A percentile compares a stretch with the other conserved stretches of the same genome.
Evolutionary conservation across 2,797 vertebrate genomes (phyloP).

Genomic region (Rhincodon typus): DNA sequence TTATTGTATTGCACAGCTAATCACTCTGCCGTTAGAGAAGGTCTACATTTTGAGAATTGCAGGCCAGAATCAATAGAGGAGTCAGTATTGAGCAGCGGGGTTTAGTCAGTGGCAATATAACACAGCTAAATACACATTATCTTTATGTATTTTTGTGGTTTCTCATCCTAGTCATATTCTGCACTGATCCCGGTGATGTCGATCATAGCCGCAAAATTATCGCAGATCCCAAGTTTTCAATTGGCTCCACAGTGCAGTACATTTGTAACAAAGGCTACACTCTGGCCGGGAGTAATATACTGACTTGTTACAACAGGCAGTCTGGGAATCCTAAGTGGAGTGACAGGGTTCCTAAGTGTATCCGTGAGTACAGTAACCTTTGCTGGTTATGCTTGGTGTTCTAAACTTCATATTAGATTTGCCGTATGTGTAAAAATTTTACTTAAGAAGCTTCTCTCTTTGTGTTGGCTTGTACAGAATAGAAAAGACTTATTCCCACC

Average conservation of each 20-base stretch:
- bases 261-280: slow-evolving; percentile 78
- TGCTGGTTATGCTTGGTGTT: not conserved
- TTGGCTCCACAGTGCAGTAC: slow-evolving; percentile 81
- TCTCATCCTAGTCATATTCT: slow-evolving; percentile 67
- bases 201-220: slow-evolving; percentile 79
- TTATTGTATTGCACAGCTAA: not conserved
- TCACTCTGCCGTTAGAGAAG: not conserved
- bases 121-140: not conserved
- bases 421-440: not conserved
- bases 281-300: slow-evolving; percentile 71
- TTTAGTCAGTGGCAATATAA: not conserved
- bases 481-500: not conserved
- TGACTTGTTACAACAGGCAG: slow-evolving; percentile 77
- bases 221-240: slow-evolving; percentile 73
- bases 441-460: not conserved
- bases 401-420: not conserved
- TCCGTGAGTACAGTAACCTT: slow-evolving; percentile 61
- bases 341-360: slow-evolving; percentile 78
- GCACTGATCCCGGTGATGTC: slow-evolving; percentile 76
- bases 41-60: not conserved
- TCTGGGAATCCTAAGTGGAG: slow-evolving; percentile 82
- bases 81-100: not conserved
- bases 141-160: not conserved
- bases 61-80: not conserved
- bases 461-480: not conserved